Conservation (phyloP, 2,888 invertebrate genomes). For the Monoplex corrugatus region DNA sequence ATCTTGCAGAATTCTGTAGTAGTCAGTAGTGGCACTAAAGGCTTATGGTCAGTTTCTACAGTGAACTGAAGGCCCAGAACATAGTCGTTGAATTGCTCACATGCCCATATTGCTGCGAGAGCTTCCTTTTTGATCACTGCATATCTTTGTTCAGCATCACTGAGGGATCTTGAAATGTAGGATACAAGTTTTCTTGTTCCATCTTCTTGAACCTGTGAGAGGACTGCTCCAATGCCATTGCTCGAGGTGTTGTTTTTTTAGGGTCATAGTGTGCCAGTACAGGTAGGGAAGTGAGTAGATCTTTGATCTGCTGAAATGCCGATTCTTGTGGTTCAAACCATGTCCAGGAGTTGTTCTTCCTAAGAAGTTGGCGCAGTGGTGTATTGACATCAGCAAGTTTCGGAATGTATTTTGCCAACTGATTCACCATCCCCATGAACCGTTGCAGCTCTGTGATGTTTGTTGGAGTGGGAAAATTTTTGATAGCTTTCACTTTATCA, state of each 20-base stretch:
- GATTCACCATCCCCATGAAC: no score
- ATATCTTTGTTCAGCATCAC: neutral
- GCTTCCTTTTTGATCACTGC: constrained; percentile 40
- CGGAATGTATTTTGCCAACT: no score
- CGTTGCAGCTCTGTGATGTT: no score
- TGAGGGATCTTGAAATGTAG: neutral
- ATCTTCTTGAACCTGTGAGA: neutral
- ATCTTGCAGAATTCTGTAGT: constrained; percentile 3
- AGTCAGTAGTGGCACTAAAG: neutral
- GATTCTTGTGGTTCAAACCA: constrained; percentile 21
- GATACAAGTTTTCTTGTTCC: neutral
- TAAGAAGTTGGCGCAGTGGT: no score
- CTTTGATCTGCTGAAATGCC: neutral
- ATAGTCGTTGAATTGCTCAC: constrained; percentile 11
- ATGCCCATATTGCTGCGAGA: neutral
- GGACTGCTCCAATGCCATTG: neutral
- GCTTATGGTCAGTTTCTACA: constrained; percentile 30
- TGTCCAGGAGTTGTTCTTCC: neutral
- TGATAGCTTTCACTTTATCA: neutral
- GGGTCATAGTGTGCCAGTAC: constrained; percentile 27
- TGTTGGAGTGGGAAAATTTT: neutral
- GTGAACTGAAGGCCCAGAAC: constrained; percentile 13
- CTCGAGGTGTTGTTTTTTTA: neutral
- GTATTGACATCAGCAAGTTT: no score
- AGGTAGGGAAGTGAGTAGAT: constrained; percentile 30